Evolutionary conservation across 2,797 vertebrate species (phyloP).

Genomic region (Lithobates pipiens): DNA sequence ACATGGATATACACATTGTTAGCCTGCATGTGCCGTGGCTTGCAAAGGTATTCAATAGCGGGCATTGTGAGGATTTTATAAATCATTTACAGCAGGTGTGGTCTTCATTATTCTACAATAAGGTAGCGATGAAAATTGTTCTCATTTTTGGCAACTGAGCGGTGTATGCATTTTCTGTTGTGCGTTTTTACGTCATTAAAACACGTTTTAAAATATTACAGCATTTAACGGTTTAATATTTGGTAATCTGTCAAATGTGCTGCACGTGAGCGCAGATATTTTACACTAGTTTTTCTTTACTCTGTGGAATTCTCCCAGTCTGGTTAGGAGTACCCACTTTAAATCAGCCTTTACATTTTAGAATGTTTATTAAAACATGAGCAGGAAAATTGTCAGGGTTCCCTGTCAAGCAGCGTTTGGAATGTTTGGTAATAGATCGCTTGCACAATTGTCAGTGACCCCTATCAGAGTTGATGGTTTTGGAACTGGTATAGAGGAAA

Average conservation of each 20-base stretch:
- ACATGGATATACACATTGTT: conserved; percentile 46
- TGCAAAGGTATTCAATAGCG: conserved; percentile 31
- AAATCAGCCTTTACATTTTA: background rate
- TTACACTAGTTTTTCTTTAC: background rate
- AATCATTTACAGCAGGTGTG: conserved; percentile 35
- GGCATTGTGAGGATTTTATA: conserved; percentile 37
- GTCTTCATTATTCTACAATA: conserved; percentile 43
- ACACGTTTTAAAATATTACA: background rate
- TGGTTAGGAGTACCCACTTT: background rate
- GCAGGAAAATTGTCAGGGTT: background rate
- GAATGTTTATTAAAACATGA: background rate
- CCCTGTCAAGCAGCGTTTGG: background rate
- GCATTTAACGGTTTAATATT: background rate
- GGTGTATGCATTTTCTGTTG: background rate
- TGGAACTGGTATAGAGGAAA: background rate
- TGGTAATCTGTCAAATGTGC: background rate
- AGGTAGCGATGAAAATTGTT: background rate
- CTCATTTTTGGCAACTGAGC: background rate
- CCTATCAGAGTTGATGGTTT: background rate
- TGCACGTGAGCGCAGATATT: background rate
- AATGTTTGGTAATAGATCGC: background rate
- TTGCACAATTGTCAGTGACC: background rate
- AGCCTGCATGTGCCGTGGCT: conserved; percentile 24
- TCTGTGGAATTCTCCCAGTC: background rate
- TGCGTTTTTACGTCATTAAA: background rate